Conservation (phyloP, 2,113 vertebrate genomes). For the Epinephelus lanceolatus region DNA sequence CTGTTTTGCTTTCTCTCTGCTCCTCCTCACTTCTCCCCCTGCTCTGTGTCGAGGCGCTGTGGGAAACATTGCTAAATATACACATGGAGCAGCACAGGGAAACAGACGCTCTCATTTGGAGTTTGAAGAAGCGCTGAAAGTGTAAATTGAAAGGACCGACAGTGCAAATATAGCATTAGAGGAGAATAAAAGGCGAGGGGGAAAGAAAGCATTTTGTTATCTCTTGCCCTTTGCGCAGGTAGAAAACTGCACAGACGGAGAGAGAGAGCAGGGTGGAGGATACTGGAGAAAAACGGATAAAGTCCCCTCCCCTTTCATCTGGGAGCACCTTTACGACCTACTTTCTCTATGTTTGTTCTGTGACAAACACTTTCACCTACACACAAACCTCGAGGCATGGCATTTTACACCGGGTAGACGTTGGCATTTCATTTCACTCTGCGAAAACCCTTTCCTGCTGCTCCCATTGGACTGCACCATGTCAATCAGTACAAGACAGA, state of each 20-base stretch:
- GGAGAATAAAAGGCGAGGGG: constrained; percentile 38
- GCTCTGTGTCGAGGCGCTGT: constrained; percentile 66
- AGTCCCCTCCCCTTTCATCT: constrained; percentile 70
- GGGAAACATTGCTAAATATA: constrained; percentile 84
- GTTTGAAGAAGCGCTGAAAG: constrained; percentile 59
- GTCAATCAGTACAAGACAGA: constrained; percentile 58
- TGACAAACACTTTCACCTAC: constrained; percentile 65
- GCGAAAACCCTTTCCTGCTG: constrained; percentile 39
- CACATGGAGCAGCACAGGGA: constrained; percentile 63
- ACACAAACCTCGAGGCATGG: constrained; percentile 68
- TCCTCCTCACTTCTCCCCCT: constrained; percentile 62
- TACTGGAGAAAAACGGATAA: constrained; percentile 35
- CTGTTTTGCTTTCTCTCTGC: constrained; percentile 73
- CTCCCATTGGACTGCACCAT: constrained; percentile 62
- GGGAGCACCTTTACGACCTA: constrained; percentile 80
- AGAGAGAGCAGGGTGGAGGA: constrained; percentile 37
- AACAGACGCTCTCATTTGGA: constrained; percentile 70
- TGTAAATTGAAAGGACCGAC: constrained; percentile 65
- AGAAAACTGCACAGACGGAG: constrained; percentile 3
- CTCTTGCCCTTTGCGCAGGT: constrained; percentile 28
- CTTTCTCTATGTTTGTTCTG: constrained; percentile 74
- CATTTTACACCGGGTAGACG: constrained; percentile 54
- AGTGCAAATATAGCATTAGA: constrained; percentile 57
- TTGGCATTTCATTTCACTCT: constrained; percentile 59
- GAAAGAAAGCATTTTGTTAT: constrained; percentile 27